These are phyloP conservation scores for Drosophila ficusphila DNA, from an alignment of 1,140 invertebrate species.

Conservation along the genomic window DNA sequence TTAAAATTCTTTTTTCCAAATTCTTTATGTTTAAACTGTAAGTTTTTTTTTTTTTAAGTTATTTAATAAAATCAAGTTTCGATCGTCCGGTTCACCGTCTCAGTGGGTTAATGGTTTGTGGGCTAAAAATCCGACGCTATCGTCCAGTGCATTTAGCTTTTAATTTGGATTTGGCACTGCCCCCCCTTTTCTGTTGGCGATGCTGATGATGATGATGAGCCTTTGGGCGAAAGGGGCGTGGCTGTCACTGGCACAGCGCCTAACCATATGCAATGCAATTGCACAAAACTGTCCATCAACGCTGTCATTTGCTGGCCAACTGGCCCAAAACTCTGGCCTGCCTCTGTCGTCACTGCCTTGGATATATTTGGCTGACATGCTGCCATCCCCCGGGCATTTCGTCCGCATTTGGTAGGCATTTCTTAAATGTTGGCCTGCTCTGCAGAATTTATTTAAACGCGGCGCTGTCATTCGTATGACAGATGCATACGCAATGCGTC, in stretches of 20 bases:
- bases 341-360: slow-evolving; percentile 43
- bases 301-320: slow-evolving; percentile 76
- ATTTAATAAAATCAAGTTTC: too few species aligned
- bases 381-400: background rate
- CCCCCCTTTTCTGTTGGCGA: slow-evolving; percentile 2
- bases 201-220: slow-evolving; percentile 39
- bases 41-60: background rate
- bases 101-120: slow-evolving; percentile 60
- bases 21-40: background rate
- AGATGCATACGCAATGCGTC: slow-evolving; percentile 74
- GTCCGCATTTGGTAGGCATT: slow-evolving; percentile 49
- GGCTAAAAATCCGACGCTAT: slow-evolving; percentile 54
- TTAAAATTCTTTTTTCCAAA: too few species aligned
- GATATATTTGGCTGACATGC: slow-evolving; percentile 44
- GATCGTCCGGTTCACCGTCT: too few species aligned
- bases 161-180: slow-evolving; percentile 60
- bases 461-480: slow-evolving; percentile 73
- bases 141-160: slow-evolving; percentile 74
- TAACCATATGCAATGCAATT: slow-evolving; percentile 80
- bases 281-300: slow-evolving; percentile 79
- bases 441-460: slow-evolving; percentile 76
- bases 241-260: slow-evolving; percentile 70
- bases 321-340: slow-evolving; percentile 45
- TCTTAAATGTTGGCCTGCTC: slow-evolving; percentile 66
- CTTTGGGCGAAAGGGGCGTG: slow-evolving; percentile 22